phyloP scores from a whole-genome alignment of 2,113 vertebrate genomes.

The Lepus europaeus region DNA sequence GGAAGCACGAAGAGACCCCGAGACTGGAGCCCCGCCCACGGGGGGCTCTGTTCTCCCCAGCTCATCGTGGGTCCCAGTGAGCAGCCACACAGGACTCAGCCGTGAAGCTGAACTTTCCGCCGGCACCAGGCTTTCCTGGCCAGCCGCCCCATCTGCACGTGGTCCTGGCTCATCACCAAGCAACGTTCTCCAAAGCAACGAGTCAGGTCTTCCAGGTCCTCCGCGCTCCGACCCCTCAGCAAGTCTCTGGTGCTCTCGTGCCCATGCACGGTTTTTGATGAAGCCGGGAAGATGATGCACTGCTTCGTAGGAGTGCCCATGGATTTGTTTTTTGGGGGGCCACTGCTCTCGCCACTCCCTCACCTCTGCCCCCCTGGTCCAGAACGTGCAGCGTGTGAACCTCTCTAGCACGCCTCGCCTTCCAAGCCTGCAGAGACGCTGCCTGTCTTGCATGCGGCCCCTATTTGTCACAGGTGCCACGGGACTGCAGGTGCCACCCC shows the following conservation, averaged over 20 bases:
- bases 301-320: background rate
- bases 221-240: background rate
- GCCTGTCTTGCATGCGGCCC: fast-evolving
- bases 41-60: background rate
- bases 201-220: background rate
- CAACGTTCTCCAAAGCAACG: background rate
- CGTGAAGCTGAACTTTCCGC: background rate
- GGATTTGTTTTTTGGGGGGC: background rate
- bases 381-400: background rate
- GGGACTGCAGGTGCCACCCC: no score
- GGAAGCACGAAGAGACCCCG: background rate
- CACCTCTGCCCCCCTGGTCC: background rate
- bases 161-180: background rate
- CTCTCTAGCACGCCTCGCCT: background rate
- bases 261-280: background rate
- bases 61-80: background rate
- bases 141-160: background rate
- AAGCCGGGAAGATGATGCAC: background rate
- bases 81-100: no score
- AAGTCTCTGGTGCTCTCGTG: background rate
- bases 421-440: background rate
- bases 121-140: no score
- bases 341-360: background rate
- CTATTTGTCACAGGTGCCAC: no score
- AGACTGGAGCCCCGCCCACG: fast-evolving